Conservation (phyloP, 1,140 invertebrate species). For the Saccostrea glomerata region DNA sequence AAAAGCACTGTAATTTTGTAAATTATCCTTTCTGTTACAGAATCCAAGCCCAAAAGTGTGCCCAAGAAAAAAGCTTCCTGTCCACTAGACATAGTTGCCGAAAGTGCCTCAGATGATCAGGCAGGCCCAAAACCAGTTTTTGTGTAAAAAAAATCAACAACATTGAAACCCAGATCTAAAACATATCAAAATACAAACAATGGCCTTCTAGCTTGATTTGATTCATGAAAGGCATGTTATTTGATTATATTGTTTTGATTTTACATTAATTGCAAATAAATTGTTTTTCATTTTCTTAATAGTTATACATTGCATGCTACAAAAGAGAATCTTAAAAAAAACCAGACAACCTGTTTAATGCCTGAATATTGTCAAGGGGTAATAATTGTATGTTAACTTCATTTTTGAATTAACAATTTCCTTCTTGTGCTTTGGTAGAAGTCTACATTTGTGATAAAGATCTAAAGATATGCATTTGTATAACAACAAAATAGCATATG, state of each 20-base stretch:
- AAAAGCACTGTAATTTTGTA: not conserved
- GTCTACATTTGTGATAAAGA: no score
- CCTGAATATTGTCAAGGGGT: no score
- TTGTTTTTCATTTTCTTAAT: not conserved
- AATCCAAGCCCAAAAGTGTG: not conserved
- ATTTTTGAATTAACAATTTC: no score
- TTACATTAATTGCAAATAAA: not conserved
- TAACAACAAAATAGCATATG: no score
- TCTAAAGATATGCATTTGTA: no score
- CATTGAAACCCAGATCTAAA: not conserved
- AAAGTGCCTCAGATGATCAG: conserved; percentile 3
- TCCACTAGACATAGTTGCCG: conserved; percentile 8
- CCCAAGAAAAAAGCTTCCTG: conserved; percentile 1
- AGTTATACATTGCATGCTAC: not conserved
- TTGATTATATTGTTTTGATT: not conserved
- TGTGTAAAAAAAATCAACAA: not conserved
- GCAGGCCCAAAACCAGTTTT: not conserved
- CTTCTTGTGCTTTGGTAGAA: no score
- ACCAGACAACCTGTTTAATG: no score
- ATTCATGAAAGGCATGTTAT: not conserved
- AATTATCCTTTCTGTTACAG: not conserved
- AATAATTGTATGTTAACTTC: no score
- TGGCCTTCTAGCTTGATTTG: not conserved
- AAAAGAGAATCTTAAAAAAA: no score
- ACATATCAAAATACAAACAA: not conserved